phyloP scores from a whole-genome alignment of 2,888 invertebrate species.

The Galerucella pusilla region DNA sequence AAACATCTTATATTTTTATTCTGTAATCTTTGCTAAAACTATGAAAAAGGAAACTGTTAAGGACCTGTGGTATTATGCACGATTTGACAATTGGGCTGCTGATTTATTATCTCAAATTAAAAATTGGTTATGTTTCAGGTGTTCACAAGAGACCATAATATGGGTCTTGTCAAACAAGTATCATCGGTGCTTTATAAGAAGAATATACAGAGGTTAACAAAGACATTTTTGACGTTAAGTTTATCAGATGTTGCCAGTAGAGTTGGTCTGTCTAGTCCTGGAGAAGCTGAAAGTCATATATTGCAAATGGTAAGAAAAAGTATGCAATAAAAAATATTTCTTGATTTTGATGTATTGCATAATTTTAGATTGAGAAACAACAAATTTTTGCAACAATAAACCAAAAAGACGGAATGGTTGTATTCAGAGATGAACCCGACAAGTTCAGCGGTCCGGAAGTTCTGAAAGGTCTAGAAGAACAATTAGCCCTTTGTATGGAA shows the following conservation, averaged over 20 bases:
- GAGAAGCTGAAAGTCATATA: constrained; percentile 93
- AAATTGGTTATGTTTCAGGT: constrained; percentile 57
- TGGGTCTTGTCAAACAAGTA: constrained; percentile 86
- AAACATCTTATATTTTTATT: no score
- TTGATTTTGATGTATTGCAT: neutral
- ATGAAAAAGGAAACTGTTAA: no score
- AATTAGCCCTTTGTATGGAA: constrained; percentile 87
- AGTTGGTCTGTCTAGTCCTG: constrained; percentile 85
- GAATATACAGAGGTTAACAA: constrained; percentile 95
- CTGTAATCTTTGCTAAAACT: no score
- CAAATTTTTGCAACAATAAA: constrained; percentile 98
- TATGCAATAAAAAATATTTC: neutral
- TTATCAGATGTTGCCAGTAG: constrained; percentile 89
- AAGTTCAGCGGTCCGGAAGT: constrained; percentile 93
- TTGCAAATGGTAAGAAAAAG: constrained; percentile 84
- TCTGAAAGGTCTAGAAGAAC: constrained; percentile 85
- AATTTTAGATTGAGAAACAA: constrained; percentile 88
- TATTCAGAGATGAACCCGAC: constrained; percentile 95
- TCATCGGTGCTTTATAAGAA: constrained; percentile 91
- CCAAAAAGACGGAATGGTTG: constrained; percentile 98
- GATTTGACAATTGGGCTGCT: no score
- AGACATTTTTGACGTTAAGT: constrained; percentile 91
- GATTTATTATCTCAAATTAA: neutral
- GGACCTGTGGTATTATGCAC: no score
- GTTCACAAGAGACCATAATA: constrained; percentile 82